These are phyloP conservation scores for Mustela nigripes DNA, from an alignment of 2,113 vertebrate species.

Conservation along the genomic window DNA sequence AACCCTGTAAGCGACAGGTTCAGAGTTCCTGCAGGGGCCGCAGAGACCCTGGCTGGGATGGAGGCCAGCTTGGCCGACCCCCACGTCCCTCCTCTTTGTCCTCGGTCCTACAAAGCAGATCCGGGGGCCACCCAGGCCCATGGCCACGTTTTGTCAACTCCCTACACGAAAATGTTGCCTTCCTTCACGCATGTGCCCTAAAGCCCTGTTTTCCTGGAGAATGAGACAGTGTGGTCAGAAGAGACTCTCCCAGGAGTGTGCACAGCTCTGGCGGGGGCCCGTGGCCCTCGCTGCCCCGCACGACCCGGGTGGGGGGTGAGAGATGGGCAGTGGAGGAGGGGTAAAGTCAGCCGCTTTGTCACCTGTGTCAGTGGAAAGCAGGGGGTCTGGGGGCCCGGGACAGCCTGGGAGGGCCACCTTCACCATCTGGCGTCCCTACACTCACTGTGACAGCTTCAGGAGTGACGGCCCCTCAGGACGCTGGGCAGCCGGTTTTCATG, in stretches of 20 bases:
- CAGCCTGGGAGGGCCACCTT: rapidly evolving
- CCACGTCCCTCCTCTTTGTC: background rate
- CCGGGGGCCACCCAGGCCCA: too few species aligned
- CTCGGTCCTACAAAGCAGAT: background rate
- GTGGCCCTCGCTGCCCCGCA: background rate
- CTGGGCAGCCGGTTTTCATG: background rate
- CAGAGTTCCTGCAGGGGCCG: too few species aligned
- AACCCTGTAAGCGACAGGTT: background rate
- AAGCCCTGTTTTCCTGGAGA: background rate
- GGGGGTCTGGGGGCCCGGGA: rapidly evolving
- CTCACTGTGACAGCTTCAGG: background rate
- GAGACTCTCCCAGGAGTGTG: too few species aligned
- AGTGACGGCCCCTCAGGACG: background rate
- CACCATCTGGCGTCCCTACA: rapidly evolving
- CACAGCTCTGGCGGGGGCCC: rapidly evolving
- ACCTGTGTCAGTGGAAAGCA: background rate
- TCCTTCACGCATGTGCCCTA: background rate
- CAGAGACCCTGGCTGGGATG: background rate
- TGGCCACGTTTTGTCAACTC: background rate
- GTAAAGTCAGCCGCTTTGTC: background rate
- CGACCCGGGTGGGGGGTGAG: background rate
- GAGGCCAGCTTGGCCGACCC: too few species aligned
- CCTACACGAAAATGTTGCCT: background rate
- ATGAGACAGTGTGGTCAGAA: background rate
- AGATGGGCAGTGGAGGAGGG: background rate